Evolutionary conservation across 1,140 invertebrate species (phyloP), one percentile per base, ranked within the genome.

Genomic region (Rhizoglyphus robini): DNA sequence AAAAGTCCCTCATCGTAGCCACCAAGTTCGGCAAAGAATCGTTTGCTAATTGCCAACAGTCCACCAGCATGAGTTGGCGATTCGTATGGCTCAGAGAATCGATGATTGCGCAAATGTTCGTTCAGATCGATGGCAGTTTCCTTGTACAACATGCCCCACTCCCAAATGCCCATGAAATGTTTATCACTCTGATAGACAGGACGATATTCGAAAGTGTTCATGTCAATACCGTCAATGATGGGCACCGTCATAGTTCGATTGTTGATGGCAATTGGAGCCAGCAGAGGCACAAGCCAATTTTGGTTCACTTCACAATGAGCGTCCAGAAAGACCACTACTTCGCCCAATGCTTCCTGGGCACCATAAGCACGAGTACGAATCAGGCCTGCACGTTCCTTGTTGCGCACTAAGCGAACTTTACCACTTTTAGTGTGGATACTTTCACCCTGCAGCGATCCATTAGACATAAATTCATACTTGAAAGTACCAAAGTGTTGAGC

Each of bases 141-240:
- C 78, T 99, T 98, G 75, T 98, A 99, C 8, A 98, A 78, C 86
- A 98, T 58, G 20, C 96, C 96, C 96, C 96, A 99, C 79, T 99
- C 96, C 77, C 97, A 99, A 63, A 99, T 98, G 3, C 96, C 83
- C 62, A 79, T 71, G 68, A 77, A 82, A 70, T 79, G 79, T n/a
- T 70, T 71, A 41, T 78, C 74, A 69, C 73, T 65, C 20, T 32
- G 47, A 41, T 41, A 98, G 0, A 96, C 92, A 0, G 92, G 86
- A n/a, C 86, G 81, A 76, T 94, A 95, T 73, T 93, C 88, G 74
- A 96, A 96, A 30, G 83, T 90, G 73, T 88, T 88, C 73, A 93
- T 88, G 77, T 98, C 92, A 65, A 99, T 88, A 51, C 95, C 93
- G 77, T 99, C 96, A 69, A 99, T 96, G 20, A 96, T 85, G 34